Evolutionary conservation across 2,888 invertebrate genomes (phyloP).

Genomic region (Stenolophus ochropezus): DNA sequence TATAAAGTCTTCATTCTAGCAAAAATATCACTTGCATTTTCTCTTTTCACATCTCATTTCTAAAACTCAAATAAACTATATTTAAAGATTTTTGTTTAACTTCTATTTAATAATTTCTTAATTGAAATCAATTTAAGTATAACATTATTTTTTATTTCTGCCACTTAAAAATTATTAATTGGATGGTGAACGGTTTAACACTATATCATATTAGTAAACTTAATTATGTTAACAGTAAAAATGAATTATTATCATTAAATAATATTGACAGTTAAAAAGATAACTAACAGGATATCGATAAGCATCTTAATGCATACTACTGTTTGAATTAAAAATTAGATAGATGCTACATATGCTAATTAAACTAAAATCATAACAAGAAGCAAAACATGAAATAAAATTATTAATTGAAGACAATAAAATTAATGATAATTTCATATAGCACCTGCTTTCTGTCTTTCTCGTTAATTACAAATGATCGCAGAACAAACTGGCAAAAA

Average conservation of each 20-base stretch:
- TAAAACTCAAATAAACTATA: no score
- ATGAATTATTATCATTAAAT: constrained; percentile 26
- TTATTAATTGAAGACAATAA: constrained; percentile 5
- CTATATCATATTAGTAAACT: neutral
- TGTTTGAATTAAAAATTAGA: neutral
- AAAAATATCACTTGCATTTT: neutral
- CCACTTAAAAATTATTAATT: no score
- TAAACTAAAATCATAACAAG: neutral
- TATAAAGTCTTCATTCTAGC: constrained; percentile 6
- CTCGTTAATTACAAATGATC: constrained; percentile 38
- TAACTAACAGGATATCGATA: constrained; percentile 5
- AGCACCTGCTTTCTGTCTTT: constrained; percentile 30
- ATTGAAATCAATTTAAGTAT: no score
- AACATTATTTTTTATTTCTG: no score
- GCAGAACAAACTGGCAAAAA: constrained; percentile 2
- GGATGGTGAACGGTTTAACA: no score
- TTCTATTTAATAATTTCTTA: no score
- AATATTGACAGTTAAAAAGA: constrained; percentile 23
- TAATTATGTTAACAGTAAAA: neutral
- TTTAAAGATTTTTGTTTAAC: no score
- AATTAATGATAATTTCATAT: constrained; percentile 36
- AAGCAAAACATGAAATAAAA: neutral
- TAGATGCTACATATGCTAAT: neutral
- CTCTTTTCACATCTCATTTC: no score
- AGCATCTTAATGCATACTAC: constrained; percentile 26